These are phyloP conservation scores for Speoplatyrhinus poulsoni DNA, from an alignment of 2,113 vertebrate genomes.

Conservation along the genomic window DNA sequence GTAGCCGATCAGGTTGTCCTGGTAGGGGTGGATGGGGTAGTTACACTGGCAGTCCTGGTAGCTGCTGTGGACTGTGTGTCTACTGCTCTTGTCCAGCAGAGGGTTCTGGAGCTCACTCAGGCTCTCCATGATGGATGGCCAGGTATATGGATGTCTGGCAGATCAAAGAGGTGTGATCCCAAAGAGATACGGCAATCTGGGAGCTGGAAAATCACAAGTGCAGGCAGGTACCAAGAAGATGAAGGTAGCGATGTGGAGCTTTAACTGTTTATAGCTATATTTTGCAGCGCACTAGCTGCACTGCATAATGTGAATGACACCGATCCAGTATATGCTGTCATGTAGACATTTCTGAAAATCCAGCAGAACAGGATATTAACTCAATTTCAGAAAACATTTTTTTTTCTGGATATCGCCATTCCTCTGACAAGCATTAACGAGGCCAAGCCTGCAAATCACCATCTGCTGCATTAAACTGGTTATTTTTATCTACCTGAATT, in stretches of 20 bases:
- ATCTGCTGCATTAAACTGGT: conserved; percentile 64
- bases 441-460: conserved; percentile 54
- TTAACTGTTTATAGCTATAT: neutral
- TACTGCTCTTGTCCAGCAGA: conserved; percentile 78
- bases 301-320: neutral
- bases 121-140: conserved; percentile 81
- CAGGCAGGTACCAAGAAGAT: neutral
- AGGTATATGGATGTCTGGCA: conserved; percentile 34
- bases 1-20: conserved; percentile 86
- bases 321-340: neutral
- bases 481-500: conserved; percentile 33
- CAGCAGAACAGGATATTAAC: neutral
- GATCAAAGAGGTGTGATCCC: conserved; percentile 36
- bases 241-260: neutral
- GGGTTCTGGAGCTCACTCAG: conserved; percentile 88
- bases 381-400: conserved; percentile 22
- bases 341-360: conserved; percentile 10
- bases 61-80: conserved; percentile 69
- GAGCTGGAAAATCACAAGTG: conserved; percentile 35
- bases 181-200: conserved; percentile 22
- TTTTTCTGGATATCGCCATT: conserved; percentile 47
- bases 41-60: conserved; percentile 81
- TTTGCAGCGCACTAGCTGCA: neutral
- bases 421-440: conserved; percentile 31
- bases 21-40: conserved; percentile 77